phyloP scores from a whole-genome alignment of 1,140 invertebrate species.

The Nixonia krombeini region DNA sequence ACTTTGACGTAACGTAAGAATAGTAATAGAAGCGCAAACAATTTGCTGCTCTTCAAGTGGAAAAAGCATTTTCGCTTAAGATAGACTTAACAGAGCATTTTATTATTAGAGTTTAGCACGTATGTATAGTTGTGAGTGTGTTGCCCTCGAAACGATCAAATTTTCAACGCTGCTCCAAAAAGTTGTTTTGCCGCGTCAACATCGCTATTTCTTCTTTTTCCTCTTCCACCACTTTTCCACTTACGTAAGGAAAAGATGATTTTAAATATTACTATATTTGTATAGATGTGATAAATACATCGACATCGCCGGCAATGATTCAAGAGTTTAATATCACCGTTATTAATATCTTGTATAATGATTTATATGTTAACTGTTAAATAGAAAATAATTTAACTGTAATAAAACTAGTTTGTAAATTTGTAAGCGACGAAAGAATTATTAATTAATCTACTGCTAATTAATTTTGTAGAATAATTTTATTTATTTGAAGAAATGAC shows the following conservation, averaged over 20 bases:
- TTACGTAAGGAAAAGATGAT: background rate
- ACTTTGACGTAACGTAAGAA: background rate
- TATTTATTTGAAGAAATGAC: no score
- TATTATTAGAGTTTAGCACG: constrained; percentile 27
- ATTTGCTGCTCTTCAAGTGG: background rate
- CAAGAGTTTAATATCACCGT: background rate
- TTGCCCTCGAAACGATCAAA: constrained; percentile 20
- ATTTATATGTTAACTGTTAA: no score
- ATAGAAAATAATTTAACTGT: no score
- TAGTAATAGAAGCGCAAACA: background rate
- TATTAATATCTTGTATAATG: no score
- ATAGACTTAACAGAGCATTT: constrained; percentile 13
- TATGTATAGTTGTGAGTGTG: constrained; percentile 14
- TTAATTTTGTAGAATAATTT: no score
- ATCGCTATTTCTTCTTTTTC: background rate
- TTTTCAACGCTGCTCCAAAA: constrained; percentile 1
- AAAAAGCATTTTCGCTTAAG: constrained; percentile 4
- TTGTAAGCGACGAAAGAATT: no score
- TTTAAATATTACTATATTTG: background rate
- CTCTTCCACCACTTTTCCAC: background rate
- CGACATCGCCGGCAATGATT: background rate
- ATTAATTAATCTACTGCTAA: no score
- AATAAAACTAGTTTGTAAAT: no score
- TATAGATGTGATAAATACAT: background rate
- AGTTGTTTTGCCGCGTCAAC: no score